Conservation (phyloP, 2,113 vertebrate genomes). For the Crotalus tigris region DNA sequence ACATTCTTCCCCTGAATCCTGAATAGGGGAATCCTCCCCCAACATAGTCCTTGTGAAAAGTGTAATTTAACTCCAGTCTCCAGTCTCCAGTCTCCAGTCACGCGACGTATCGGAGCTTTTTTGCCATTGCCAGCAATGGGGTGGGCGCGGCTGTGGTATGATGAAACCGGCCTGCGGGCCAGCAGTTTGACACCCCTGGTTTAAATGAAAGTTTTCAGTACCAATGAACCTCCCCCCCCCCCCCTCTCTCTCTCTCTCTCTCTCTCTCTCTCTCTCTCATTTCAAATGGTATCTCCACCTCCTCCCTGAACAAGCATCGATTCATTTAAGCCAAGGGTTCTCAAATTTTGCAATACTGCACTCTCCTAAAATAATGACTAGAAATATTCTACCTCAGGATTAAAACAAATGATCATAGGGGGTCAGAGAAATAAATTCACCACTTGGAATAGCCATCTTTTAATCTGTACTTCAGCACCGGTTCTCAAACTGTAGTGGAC, state of each 20-base stretch:
- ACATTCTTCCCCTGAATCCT: not conserved
- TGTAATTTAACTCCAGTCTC: not conserved
- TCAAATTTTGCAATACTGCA: not conserved
- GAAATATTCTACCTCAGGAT: not conserved
- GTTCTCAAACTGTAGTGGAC: not conserved
- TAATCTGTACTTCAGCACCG: not conserved
- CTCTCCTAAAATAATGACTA: not conserved
- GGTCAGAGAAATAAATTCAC: not conserved
- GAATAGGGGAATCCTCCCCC: not conserved
- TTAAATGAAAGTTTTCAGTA: too few relatives aligned
- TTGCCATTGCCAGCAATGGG: too few relatives aligned
- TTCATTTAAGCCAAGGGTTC: conserved; percentile 4
- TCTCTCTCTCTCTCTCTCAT: not conserved
- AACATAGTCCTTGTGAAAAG: not conserved
- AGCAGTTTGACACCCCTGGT: too few relatives aligned
- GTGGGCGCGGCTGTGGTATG: too few relatives aligned
- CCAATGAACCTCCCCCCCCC: too few relatives aligned
- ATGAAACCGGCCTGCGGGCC: too few relatives aligned
- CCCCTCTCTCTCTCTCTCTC: not conserved
- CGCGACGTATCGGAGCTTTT: too few relatives aligned
- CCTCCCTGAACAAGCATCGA: not conserved
- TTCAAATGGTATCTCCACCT: not conserved
- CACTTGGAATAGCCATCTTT: not conserved
- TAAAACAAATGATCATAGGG: not conserved
- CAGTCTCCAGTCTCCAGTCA: too few relatives aligned